Conservation (phyloP, 2,888 invertebrate genomes). For the Cantharis lateralis region DNA sequence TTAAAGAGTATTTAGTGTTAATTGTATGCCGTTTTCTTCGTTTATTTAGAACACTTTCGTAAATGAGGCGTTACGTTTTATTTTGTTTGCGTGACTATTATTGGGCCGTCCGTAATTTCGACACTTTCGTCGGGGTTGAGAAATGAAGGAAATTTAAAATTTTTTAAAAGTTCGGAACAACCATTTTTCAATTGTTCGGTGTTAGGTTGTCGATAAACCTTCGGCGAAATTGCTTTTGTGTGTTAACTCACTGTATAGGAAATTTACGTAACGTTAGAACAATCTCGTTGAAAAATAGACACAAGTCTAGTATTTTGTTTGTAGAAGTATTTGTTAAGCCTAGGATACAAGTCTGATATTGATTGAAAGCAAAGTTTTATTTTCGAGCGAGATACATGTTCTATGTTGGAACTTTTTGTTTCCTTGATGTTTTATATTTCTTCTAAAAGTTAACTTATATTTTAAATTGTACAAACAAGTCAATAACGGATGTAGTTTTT, state of each 20-base stretch:
- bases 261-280: constrained; percentile 1
- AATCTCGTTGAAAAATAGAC: background rate
- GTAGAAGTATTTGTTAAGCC: background rate
- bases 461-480: background rate
- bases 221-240: constrained; percentile 2
- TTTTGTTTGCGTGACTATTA: background rate
- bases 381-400: background rate
- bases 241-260: constrained; percentile 1
- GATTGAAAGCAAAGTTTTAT: background rate
- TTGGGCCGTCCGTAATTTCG: background rate
- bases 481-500: background rate
- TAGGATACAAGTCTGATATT: background rate
- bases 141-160: background rate
- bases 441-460: background rate
- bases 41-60: constrained; percentile 1
- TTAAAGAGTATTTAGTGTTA: constrained; percentile 6
- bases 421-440: background rate
- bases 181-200: background rate
- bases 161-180: background rate
- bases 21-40: background rate
- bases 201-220: background rate
- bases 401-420: background rate
- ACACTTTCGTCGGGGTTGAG: background rate
- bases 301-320: background rate
- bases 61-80: background rate